Evolutionary conservation across 2,113 vertebrate genomes (phyloP), one percentile per base, ranked within the genome.

Genomic region (Mesembrinibis cayennensis): DNA sequence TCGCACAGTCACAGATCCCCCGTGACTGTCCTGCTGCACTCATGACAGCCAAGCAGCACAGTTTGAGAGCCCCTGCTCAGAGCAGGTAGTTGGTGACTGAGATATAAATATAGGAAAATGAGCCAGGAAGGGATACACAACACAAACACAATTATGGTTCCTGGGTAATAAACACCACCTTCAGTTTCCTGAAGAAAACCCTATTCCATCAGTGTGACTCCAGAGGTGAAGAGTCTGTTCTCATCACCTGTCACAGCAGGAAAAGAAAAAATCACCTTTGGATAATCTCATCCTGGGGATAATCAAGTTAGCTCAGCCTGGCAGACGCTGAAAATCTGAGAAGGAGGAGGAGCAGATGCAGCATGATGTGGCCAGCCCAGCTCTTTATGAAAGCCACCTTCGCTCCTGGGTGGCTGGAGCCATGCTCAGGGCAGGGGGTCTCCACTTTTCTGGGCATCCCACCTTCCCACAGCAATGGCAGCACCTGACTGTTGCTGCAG

Each of bases 291-390:
- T 90, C 53, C 34, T 44, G 40, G 15, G 72, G 78, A 90, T 87
- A 95, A 97, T 79, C 78, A 76, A n/a, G 74, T 91, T 76, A 93
- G 59, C 84, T 82, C 56, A 47, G 56, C 61, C 80, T 73, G 38
- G 55, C 80, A 89, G 80, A 42, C 0, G 0, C 62, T 58, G 49
- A 14, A 22, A 36, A 40, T 61, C 80, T n/a, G 87, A 92, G 36
- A 61, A 65, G 71, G 70, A 56, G 62, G 30, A 89, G 59, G 14
- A 92, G 38, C 36, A 66, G 42, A 58, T 19, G n/a, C 52, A 71
- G 61, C 56, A 16, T 4, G 23, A 82, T 49, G 18, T n/a, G 44
- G 16, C 18, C 63, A 72, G 52, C 23, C 17, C 56, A 55, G 61
- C 40, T 52, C 44, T 52, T 72, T 25, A 25, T 2, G 6, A 81